phyloP scores from a whole-genome alignment of 2,113 vertebrate genomes.

The Coreoperca whiteheadi region DNA sequence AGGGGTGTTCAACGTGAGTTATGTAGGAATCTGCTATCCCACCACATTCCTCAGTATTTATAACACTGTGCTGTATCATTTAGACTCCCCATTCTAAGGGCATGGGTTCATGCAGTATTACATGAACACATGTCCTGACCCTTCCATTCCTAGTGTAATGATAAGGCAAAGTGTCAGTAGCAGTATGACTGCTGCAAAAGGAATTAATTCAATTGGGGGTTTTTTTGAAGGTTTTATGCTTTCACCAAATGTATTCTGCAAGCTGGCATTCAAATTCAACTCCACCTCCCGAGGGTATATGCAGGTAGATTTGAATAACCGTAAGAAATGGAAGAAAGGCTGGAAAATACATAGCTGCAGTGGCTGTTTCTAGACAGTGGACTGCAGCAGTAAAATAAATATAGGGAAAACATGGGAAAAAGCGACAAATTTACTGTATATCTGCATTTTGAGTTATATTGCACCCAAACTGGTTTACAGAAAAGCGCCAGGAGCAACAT shows the following conservation, averaged over 20 bases:
- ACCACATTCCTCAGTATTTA: not conserved
- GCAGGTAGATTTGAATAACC: not conserved
- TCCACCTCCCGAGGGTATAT: not conserved
- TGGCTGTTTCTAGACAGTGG: not conserved
- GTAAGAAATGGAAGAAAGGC: not conserved
- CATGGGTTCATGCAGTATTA: too few relatives aligned
- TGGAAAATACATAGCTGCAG: not conserved
- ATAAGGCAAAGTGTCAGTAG: too few relatives aligned
- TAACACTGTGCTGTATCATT: not conserved
- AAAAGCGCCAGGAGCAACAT: not conserved
- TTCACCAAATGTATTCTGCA: not conserved
- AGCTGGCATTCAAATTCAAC: slow-evolving; percentile 8
- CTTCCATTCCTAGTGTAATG: too few relatives aligned
- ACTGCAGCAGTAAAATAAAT: not conserved
- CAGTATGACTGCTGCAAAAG: not conserved
- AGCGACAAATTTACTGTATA: not conserved
- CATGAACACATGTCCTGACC: too few relatives aligned
- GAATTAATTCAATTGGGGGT: not conserved
- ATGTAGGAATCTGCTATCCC: too few relatives aligned
- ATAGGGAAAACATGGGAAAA: not conserved
- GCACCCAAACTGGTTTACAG: slow-evolving; percentile 7
- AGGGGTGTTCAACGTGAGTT: too few relatives aligned
- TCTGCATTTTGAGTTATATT: not conserved
- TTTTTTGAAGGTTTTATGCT: not conserved
- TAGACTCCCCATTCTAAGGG: not conserved